Percentiles rank a stretch among this genome's conserved stretches.
phyloP scores from a whole-genome alignment of 2,797 vertebrate genomes.

The Glossophaga mutica region DNA sequence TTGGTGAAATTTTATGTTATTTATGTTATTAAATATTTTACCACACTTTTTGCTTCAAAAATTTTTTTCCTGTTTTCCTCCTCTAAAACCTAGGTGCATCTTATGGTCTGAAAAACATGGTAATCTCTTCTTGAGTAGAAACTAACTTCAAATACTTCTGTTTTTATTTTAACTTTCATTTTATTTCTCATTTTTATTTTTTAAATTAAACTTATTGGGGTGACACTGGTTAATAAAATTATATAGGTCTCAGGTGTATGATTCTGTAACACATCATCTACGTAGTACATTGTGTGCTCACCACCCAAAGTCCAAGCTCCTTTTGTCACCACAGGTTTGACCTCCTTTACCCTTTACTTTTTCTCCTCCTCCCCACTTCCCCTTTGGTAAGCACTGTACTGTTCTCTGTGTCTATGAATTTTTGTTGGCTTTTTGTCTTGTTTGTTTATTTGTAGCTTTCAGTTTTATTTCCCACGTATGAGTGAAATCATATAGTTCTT shows the following conservation, averaged over 20 bases:
- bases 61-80: no score
- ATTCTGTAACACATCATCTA: not conserved
- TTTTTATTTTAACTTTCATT: not conserved
- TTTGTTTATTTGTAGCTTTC: not conserved
- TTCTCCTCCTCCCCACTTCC: not conserved
- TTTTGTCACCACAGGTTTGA: not conserved
- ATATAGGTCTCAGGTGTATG: no score
- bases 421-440: not conserved
- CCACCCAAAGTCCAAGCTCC: not conserved
- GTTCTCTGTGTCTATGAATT: not conserved
- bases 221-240: not conserved
- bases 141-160: not conserved
- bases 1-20: no score
- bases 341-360: not conserved
- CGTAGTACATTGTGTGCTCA: not conserved
- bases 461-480: not conserved
- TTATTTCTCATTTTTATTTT: not conserved
- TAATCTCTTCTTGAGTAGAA: not conserved
- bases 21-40: no score
- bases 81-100: no score
- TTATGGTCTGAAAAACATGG: no score
- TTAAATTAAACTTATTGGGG: not conserved
- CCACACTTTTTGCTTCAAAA: no score
- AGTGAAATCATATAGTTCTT: not conserved
- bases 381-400: not conserved